Conservation (phyloP, 2,888 invertebrate species). For the Dicyrtoma fusca region DNA sequence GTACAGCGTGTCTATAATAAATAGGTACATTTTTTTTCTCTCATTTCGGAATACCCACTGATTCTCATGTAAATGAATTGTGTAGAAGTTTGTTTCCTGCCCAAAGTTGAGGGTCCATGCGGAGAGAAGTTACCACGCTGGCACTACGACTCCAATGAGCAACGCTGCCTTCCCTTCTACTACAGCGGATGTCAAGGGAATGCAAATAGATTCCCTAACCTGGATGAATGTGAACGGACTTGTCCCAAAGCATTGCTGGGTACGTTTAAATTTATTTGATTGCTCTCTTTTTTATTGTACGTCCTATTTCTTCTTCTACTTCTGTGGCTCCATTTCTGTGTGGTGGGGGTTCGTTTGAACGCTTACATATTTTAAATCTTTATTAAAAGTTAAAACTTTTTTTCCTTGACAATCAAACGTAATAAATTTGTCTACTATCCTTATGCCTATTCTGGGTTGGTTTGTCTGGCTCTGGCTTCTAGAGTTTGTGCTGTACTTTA, state of each 20-base stretch:
- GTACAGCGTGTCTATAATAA: too few species aligned
- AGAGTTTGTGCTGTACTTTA: too few species aligned
- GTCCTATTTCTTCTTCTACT: background rate
- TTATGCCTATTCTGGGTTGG: too few species aligned
- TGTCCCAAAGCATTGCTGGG: slow-evolving; percentile 76
- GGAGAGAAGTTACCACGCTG: slow-evolving; percentile 75
- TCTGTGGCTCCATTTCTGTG: too few species aligned
- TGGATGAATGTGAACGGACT: slow-evolving; percentile 72
- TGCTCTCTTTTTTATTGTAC: background rate
- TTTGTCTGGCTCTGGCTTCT: too few species aligned
- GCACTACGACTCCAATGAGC: slow-evolving; percentile 81
- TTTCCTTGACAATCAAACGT: too few species aligned
- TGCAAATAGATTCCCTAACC: slow-evolving; percentile 78
- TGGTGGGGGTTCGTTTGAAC: too few species aligned
- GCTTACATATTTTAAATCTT: too few species aligned
- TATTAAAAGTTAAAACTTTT: too few species aligned
- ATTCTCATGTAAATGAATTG: slow-evolving; percentile 36
- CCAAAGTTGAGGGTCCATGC: slow-evolving; percentile 75
- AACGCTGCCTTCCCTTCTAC: slow-evolving; percentile 89
- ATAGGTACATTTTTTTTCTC: slow-evolving; percentile 7
- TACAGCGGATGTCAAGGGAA: slow-evolving; percentile 91
- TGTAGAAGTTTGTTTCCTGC: slow-evolving; percentile 76
- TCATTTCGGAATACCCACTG: too few species aligned
- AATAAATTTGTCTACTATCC: too few species aligned
- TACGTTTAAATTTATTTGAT: slow-evolving; percentile 58